Evolutionary conservation across 2,888 invertebrate species (phyloP).

Genomic region (Leptinotarsa rubiginosa): DNA sequence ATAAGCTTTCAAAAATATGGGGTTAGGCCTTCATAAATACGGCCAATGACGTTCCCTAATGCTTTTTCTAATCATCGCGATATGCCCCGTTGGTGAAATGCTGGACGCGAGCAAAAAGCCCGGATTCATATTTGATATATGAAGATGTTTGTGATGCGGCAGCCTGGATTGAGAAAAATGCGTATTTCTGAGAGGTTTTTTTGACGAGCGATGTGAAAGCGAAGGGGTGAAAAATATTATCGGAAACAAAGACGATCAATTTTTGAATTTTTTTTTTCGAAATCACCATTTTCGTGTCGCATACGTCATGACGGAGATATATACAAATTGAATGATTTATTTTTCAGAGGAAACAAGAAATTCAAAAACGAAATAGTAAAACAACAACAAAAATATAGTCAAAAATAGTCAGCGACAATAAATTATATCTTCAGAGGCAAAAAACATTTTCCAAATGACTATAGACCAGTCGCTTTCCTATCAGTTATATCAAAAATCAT

Average conservation of each 20-base stretch:
- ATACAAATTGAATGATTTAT: too few relatives aligned
- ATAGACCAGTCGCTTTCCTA: too few relatives aligned
- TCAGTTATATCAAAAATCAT: too few relatives aligned
- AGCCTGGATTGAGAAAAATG: conserved; percentile 9
- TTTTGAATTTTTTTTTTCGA: too few relatives aligned
- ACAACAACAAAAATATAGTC: too few relatives aligned
- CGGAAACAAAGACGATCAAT: background rate
- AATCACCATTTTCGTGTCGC: too few relatives aligned
- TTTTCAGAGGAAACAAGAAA: too few relatives aligned
- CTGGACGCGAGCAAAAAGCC: conserved; percentile 30
- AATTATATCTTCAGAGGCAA: too few relatives aligned
- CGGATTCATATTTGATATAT: conserved; percentile 35
- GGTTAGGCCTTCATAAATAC: conserved; percentile 55
- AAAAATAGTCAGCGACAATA: too few relatives aligned
- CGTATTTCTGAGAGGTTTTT: conserved; percentile 7
- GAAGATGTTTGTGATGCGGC: conserved; percentile 32
- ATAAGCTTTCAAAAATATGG: conserved; percentile 58
- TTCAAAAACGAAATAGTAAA: too few relatives aligned
- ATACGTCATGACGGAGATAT: too few relatives aligned
- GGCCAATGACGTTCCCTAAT: conserved; percentile 51
- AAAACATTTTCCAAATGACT: too few relatives aligned
- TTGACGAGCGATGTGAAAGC: background rate
- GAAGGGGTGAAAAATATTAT: background rate
- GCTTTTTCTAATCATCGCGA: conserved; percentile 47
- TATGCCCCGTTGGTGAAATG: conserved; percentile 26